Base-by-base conservation (phyloP, 2,797 vertebrate genomes). In the Hapalemur alaotrensis region DNA sequence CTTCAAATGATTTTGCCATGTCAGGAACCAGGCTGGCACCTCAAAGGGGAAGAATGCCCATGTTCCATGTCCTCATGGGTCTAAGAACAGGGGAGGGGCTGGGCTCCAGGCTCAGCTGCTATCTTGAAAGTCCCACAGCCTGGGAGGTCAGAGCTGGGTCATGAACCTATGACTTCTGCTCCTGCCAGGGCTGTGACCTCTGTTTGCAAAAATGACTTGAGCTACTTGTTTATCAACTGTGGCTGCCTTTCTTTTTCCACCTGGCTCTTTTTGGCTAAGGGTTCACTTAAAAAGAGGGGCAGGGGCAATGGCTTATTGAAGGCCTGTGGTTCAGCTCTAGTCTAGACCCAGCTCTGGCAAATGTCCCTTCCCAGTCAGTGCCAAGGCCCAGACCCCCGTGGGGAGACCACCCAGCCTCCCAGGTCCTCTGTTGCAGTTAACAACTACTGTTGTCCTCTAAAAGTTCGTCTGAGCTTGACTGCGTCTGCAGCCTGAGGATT, bases 131-230 rank as follows among this genome's bases (percentile, higher is more conserved):
- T 67, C 59, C 48, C 86, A 35, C 28, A 52, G 63, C 76, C 35
- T n/a, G 15, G 67, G 69, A 95, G 78, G 91, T 97, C 89, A 97
- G 79, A 93, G 78, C 88, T 59, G 52, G 91, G 92, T 96, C 78
- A 46, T 13, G 57, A 97, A 50, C 88, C 75, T 9, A 5, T 72
- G 93, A 95, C 84, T 57, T 75, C 63, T 93, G 92, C 59, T 35
- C 38, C 57, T 57, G 28, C 52, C 35, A 13, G 52, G 23, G 35
- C 79, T 61, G 18, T 92, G 76, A 32, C 52, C 73, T 95, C 28
- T 59, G 14, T 46, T 41, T 91, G 61, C 81, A 80, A 63, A 63
- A 79, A 46, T 28, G 46, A 25, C 84, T 76, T 69, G 59, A 83
- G 59, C 43, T 61, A 32, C 75, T 93, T 30, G 25, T 35, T 92